These are phyloP conservation scores for Nemapogon koenigi DNA, from an alignment of 2,888 invertebrate species.

Conservation along the genomic window DNA sequence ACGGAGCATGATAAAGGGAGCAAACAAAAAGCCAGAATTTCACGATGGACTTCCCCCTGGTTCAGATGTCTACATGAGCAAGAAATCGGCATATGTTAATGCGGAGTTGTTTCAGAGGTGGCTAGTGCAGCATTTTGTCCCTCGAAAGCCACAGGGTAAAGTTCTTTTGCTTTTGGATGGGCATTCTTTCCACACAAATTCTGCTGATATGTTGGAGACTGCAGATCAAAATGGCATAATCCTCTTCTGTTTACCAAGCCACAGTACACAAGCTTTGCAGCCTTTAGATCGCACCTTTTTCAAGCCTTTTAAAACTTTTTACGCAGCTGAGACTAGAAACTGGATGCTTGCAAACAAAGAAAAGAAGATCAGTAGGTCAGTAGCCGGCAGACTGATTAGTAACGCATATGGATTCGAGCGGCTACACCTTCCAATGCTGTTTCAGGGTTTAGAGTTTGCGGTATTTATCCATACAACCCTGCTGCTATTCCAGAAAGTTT, in stretches of 20 bases:
- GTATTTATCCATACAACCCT: conserved; percentile 9
- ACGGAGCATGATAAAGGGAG: conserved; percentile 20
- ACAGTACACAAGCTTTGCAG: conserved; percentile 19
- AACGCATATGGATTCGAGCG: conserved; percentile 10
- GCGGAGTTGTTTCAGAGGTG: conserved; percentile 18
- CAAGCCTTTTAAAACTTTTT: conserved; percentile 10
- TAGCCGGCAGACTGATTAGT: conserved; percentile 10
- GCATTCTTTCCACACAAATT: conserved; percentile 21
- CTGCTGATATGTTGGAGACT: conserved; percentile 18
- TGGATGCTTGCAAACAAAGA: no score
- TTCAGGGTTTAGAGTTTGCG: conserved; percentile 6
- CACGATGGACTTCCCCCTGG: conserved; percentile 18
- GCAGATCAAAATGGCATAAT: conserved; percentile 20
- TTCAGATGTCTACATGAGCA: conserved; percentile 18
- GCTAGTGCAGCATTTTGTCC: conserved; percentile 20
- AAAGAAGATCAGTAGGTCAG: conserved; percentile 3
- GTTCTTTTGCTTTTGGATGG: conserved; percentile 22
- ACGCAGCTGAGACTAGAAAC: not conserved
- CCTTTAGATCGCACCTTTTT: conserved; percentile 16
- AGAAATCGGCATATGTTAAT: conserved; percentile 20
- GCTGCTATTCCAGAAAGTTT: not conserved
- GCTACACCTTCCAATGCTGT: conserved; percentile 10
- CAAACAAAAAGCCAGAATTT: conserved; percentile 21
- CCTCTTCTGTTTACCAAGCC: conserved; percentile 20
- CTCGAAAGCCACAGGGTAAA: conserved; percentile 19